Percentiles rank a stretch among this genome's conserved stretches.
These are phyloP conservation scores for Dermatophagoides farinae DNA, from an alignment of 1,140 invertebrate species.

Conservation along the genomic window DNA sequence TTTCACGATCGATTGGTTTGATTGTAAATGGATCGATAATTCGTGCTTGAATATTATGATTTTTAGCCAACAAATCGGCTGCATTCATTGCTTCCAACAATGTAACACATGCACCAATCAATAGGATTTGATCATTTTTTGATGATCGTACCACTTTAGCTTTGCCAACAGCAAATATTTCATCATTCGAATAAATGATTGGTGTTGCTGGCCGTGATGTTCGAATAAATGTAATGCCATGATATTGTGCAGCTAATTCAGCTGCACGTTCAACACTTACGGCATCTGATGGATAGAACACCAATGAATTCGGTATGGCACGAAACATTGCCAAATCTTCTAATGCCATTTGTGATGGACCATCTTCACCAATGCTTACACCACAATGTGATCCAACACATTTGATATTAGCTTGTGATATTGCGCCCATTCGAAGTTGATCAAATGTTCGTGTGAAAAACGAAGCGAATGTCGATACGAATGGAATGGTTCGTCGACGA, in stretches of 20 bases:
- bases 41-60: constrained; percentile 38
- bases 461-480: constrained; percentile 88
- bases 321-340: constrained; percentile 95
- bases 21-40: constrained; percentile 87
- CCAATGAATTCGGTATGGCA: constrained; percentile 64
- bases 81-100: constrained; percentile 73
- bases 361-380: constrained; percentile 76
- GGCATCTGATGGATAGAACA: constrained; percentile 93
- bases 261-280: constrained; percentile 78
- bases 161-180: constrained; percentile 47
- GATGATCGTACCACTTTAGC: constrained; percentile 28
- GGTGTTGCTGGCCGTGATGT: constrained; percentile 75
- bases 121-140: constrained; percentile 47
- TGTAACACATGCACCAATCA: constrained; percentile 83
- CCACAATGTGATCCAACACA: constrained; percentile 87
- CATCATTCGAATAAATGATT: constrained; percentile 69
- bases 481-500: constrained; percentile 65
- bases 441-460: constrained; percentile 93
- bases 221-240: constrained; percentile 85
- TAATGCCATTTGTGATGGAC: constrained; percentile 97
- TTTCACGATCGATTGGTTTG: constrained; percentile 69
- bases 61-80: constrained; percentile 46
- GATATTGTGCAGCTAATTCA: constrained; percentile 84
- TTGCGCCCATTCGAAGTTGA: constrained; percentile 92
- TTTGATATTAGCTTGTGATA: constrained; percentile 93